Percentiles rank a stretch among this genome's conserved stretches.
phyloP scores from a whole-genome alignment of 2,113 vertebrate genomes.

The Sturnus vulgaris region DNA sequence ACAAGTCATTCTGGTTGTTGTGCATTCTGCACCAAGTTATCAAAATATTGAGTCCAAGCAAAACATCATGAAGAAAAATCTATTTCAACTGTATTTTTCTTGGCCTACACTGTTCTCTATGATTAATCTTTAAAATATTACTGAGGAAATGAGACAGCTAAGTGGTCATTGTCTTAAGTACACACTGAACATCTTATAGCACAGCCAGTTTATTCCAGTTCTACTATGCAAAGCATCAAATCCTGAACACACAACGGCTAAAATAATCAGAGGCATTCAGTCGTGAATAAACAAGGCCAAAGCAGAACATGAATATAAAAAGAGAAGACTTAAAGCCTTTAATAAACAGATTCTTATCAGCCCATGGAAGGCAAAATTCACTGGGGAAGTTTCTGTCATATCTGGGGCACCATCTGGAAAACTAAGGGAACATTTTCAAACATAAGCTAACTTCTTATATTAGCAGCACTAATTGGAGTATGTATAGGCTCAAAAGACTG shows the following conservation, averaged over 20 bases:
- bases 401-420: not conserved
- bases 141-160: conserved; percentile 15
- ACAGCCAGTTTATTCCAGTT: conserved; percentile 16
- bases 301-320: not conserved
- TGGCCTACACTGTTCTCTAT: not conserved
- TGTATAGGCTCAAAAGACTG: not conserved
- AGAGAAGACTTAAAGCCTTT: not conserved
- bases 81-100: not conserved
- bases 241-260: not conserved
- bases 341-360: conserved; percentile 9
- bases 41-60: not conserved
- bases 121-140: conserved; percentile 4
- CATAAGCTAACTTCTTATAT: not conserved
- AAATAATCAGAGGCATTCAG: conserved; percentile 27
- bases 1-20: not conserved
- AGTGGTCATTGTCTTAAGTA: not conserved
- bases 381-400: not conserved
- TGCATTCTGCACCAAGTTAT: not conserved
- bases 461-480: not conserved
- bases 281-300: conserved; percentile 11
- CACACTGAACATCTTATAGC: not conserved
- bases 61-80: not conserved
- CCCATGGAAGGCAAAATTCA: not conserved
- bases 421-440: not conserved
- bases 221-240: not conserved